phyloP scores from a whole-genome alignment of 2,113 vertebrate genomes.

The Varanus komodoensis region DNA sequence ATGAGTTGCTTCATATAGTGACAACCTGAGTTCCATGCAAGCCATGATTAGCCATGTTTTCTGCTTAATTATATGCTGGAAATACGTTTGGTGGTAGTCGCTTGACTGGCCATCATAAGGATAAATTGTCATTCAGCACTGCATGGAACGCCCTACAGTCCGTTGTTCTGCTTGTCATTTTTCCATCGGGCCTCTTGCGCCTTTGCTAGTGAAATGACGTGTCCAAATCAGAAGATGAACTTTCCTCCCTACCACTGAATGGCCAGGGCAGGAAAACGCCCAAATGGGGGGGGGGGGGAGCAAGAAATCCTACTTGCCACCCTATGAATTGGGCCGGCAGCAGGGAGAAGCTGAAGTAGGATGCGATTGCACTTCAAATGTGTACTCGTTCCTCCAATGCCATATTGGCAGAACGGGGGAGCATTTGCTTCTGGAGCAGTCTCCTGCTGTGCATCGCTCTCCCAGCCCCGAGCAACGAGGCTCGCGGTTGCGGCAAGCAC shows the following conservation, averaged over 20 bases:
- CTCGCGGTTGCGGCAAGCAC: background rate
- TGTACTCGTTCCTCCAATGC: background rate
- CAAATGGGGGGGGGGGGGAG: no score
- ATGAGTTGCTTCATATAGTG: background rate
- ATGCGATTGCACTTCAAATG: background rate
- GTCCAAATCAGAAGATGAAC: background rate
- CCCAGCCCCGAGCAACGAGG: background rate
- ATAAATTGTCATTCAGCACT: background rate
- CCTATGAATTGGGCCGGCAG: background rate
- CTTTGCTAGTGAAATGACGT: background rate
- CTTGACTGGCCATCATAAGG: background rate
- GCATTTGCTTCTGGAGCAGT: background rate
- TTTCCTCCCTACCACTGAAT: no score
- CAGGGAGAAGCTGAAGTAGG: background rate
- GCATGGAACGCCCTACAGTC: background rate
- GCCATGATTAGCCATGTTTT: background rate
- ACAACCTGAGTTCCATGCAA: background rate
- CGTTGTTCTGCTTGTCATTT: background rate
- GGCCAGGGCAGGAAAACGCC: background rate
- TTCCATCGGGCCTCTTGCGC: background rate
- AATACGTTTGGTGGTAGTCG: background rate
- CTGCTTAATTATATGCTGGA: background rate
- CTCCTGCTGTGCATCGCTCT: background rate
- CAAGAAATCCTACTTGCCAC: background rate
- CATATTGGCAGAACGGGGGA: background rate